Evolutionary conservation across 2,113 vertebrate species (phyloP), one percentile per base, ranked within the genome.

Genomic region (Pachyramphus minor): DNA sequence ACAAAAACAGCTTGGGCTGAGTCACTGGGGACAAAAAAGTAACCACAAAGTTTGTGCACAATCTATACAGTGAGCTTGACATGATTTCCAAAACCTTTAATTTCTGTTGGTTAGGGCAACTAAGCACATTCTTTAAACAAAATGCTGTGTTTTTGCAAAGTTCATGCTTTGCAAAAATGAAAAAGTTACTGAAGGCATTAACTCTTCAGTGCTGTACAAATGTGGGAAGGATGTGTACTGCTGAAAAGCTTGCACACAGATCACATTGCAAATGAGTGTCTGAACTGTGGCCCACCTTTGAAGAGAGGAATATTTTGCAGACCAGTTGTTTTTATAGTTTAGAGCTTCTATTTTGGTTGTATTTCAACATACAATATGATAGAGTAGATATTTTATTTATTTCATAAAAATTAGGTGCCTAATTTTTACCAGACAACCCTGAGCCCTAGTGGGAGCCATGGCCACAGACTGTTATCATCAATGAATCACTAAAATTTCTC

Each of bases 21-120:
- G 89, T 98, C 97, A 98, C 37, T 63, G 42, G 25, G 41, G 60
- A 76, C 80, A 94, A 78, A 85, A 68, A 94, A 84, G 67, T 79
- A 89, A 96, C 98, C 97, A 93, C 98, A 97, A 71, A 86, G 81
- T 96, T 95, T 93, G 78, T 87, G 95, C 90, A 79, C 4, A 41
- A 87, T 95, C 96, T 96, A 96, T 96, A 96, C 15, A 93, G 80
- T 31, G 25, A 95, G 92, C 75, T 96, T 79, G 58, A 96, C 79
- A 93, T 88, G 89, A 92, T 94, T 92, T 94, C 90, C 59, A 93
- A 96, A 96, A 83, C 96, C 97, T 95, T 97, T 97, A 96, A 96
- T 98, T 98, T 97, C 74, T 96, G 58, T 87, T 74, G 90, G 94
- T 95, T 95, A 97, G 91, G 75, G 63, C 78, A 97, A 94, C 90